phyloP scores from a whole-genome alignment of 2,797 vertebrate species.

The Aulostomus chinensis region DNA sequence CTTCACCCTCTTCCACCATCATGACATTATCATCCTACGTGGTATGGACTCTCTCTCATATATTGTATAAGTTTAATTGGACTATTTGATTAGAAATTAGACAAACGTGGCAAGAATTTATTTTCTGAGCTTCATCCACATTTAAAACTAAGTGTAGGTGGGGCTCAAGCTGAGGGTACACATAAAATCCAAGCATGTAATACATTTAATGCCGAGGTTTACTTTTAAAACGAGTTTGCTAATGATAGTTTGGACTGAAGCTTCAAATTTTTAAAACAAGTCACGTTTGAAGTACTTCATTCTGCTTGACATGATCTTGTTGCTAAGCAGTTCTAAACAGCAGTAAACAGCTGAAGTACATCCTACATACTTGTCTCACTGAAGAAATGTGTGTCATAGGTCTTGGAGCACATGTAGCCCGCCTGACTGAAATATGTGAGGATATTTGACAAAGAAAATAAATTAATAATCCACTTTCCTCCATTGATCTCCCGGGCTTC shows the following conservation, averaged over 20 bases:
- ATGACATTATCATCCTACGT: too few relatives aligned
- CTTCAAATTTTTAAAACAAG: conserved; percentile 30
- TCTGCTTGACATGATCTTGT: conserved; percentile 57
- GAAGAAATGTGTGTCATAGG: conserved; percentile 31
- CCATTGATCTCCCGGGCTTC: conserved; percentile 35
- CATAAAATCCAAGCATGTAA: neutral
- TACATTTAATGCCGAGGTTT: neutral
- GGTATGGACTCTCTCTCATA: too few relatives aligned
- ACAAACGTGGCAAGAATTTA: too few relatives aligned
- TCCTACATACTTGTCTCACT: conserved; percentile 12
- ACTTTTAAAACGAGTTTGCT: conserved; percentile 4
- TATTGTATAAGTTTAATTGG: too few relatives aligned
- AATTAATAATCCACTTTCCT: conserved; percentile 37
- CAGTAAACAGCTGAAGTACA: conserved; percentile 56
- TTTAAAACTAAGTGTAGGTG: too few relatives aligned
- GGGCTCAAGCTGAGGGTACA: too few relatives aligned
- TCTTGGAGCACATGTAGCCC: conserved; percentile 2
- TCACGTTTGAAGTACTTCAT: conserved; percentile 2
- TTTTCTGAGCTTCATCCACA: too few relatives aligned
- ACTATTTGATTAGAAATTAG: too few relatives aligned
- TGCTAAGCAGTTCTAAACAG: conserved; percentile 75
- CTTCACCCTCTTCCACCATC: too few relatives aligned
- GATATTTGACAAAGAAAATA: conserved; percentile 49
- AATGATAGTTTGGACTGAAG: neutral
- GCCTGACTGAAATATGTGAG: conserved; percentile 25